Conservation (phyloP, 2,888 invertebrate species). For the Drepana falcataria region DNA sequence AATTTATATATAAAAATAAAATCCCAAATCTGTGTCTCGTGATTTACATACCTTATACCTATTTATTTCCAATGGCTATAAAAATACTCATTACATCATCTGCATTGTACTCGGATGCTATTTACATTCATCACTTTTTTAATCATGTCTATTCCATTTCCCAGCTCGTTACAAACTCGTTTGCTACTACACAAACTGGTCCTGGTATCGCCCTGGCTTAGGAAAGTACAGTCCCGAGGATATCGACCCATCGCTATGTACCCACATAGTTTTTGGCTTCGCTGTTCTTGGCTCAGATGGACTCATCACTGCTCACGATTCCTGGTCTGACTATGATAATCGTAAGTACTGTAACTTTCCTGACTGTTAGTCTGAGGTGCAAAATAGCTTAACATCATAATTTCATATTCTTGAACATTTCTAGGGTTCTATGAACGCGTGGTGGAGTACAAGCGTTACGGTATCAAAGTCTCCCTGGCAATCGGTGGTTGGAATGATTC, state of each 20-base stretch:
- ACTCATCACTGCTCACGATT: conserved; percentile 89
- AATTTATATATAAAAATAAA: too few species aligned
- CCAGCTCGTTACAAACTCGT: conserved; percentile 88
- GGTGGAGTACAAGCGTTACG: conserved; percentile 85
- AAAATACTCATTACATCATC: too few species aligned
- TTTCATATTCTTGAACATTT: conserved; percentile 15
- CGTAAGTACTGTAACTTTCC: conserved; percentile 71
- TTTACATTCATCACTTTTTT: too few species aligned
- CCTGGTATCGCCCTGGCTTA: conserved; percentile 90
- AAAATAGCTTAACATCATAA: too few species aligned
- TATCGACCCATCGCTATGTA: conserved; percentile 91
- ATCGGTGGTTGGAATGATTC: conserved; percentile 98
- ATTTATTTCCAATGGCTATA: too few species aligned
- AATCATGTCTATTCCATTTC: conserved; percentile 19
- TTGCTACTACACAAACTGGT: conserved; percentile 96
- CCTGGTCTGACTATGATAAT: conserved; percentile 94
- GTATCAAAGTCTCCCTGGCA: conserved; percentile 91
- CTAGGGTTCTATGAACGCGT: conserved; percentile 91
- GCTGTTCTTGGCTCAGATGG: conserved; percentile 92
- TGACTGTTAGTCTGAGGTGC: not conserved
- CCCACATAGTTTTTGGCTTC: conserved; percentile 95
- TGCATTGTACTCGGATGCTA: too few species aligned
- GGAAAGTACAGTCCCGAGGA: conserved; percentile 92
- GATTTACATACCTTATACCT: too few species aligned
- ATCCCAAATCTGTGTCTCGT: too few species aligned